phyloP scores from a whole-genome alignment of 1,140 invertebrate species.

The Hycleus phaleratus region DNA sequence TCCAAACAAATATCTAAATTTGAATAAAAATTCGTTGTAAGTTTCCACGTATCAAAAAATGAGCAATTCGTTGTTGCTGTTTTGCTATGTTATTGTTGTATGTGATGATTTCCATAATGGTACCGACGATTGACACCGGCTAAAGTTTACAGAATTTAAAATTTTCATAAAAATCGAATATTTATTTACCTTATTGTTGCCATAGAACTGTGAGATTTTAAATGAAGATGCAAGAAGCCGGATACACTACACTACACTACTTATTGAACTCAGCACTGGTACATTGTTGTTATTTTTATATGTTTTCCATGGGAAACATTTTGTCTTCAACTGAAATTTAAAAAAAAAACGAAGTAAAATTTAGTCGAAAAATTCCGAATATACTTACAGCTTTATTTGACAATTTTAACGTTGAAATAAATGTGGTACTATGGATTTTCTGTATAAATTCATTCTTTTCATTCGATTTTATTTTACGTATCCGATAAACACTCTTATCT shows the following conservation, averaged over 20 bases:
- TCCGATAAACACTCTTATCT: constrained; percentile 72
- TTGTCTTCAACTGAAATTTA: constrained; percentile 27
- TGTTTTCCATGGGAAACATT: constrained; percentile 31
- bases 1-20: constrained; percentile 81
- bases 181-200: constrained; percentile 44
- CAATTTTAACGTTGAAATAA: constrained; percentile 16
- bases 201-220: constrained; percentile 55
- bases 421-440: constrained; percentile 12
- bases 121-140: constrained; percentile 33
- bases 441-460: constrained; percentile 46
- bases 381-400: constrained; percentile 18
- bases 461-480: constrained; percentile 66
- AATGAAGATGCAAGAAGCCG: constrained; percentile 34
- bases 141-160: too few relatives aligned
- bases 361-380: too few relatives aligned
- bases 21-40: constrained; percentile 20
- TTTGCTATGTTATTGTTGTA: not conserved
- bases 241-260: constrained; percentile 20
- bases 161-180: too few relatives aligned
- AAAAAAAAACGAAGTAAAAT: too few relatives aligned
- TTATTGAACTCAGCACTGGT: constrained; percentile 25
- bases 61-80: not conserved
- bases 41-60: constrained; percentile 29
- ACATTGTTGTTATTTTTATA: constrained; percentile 17
- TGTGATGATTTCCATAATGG: not conserved